phyloP scores from a whole-genome alignment of 37 sponge, comb jelly and placozoan species.

The Cladorhizidae sp. region DNA sequence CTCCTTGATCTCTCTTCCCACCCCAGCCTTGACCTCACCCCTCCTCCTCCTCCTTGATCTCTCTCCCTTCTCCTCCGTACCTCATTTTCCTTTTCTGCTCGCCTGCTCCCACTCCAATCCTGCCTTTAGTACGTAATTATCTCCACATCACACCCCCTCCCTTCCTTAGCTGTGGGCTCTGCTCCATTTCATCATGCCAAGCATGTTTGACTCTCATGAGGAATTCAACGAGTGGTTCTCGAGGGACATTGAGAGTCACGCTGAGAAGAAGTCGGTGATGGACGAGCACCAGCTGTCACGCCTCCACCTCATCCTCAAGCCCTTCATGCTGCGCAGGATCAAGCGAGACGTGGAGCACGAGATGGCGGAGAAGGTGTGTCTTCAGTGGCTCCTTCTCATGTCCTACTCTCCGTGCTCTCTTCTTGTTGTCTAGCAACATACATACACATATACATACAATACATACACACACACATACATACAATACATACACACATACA shows the following conservation, averaged over 20 bases:
- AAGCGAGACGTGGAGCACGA: constrained; percentile 96
- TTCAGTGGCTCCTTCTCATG: neutral
- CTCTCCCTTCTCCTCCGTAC: too few relatives aligned
- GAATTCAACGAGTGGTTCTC: constrained; percentile 99
- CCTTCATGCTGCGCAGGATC: constrained; percentile 94
- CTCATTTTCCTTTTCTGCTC: too few relatives aligned
- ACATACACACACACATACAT: too few relatives aligned
- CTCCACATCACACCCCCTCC: neutral
- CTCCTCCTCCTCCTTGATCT: too few relatives aligned
- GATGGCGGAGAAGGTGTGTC: constrained; percentile 89
- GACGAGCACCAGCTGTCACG: constrained; percentile 91
- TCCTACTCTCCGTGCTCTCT: neutral
- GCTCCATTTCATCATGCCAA: constrained; percentile 97
- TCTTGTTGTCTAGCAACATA: too few relatives aligned
- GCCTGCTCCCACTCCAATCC: neutral
- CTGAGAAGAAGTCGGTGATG: constrained; percentile 82
- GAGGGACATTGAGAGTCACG: constrained; percentile 91
- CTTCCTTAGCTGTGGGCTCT: constrained; percentile 95
- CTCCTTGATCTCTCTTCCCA: too few relatives aligned
- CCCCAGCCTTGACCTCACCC: too few relatives aligned
- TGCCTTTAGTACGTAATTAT: neutral
- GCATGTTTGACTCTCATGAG: constrained; percentile 94
- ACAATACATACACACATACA: too few relatives aligned
- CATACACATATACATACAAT: too few relatives aligned
- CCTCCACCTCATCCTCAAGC: constrained; percentile 94